Conservation (phyloP, 1,140 invertebrate species). For the Papilio glaucus region DNA sequence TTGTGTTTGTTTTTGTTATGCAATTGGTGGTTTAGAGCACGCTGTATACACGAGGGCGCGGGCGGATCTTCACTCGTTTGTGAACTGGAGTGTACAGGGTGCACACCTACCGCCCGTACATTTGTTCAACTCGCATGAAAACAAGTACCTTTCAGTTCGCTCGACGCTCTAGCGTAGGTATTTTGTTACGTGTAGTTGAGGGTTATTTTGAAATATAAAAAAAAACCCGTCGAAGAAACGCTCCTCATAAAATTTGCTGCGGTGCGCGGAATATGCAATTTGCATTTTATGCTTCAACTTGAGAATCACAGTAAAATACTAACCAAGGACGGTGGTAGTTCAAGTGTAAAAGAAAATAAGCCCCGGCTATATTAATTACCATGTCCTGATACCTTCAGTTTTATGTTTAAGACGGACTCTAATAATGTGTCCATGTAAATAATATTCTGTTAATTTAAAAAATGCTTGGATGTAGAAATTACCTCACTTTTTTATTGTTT, state of each 20-base stretch:
- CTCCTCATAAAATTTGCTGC: constrained; percentile 46
- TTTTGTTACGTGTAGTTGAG: constrained; percentile 31
- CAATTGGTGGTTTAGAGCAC: constrained; percentile 75
- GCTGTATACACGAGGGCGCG: constrained; percentile 55
- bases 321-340: neutral
- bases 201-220: constrained; percentile 36
- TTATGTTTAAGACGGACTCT: no score
- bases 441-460: no score
- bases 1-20: constrained; percentile 78
- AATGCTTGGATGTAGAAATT: no score
- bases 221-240: constrained; percentile 32
- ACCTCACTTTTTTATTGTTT: no score
- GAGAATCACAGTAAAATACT: constrained; percentile 45
- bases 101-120: constrained; percentile 44
- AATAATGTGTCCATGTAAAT: no score
- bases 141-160: constrained; percentile 36
- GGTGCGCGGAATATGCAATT: constrained; percentile 54
- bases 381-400: neutral
- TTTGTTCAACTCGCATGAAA: constrained; percentile 45
- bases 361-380: neutral
- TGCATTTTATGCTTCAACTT: constrained; percentile 60
- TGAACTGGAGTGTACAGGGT: constrained; percentile 60
- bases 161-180: constrained; percentile 11
- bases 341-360: constrained; percentile 20
- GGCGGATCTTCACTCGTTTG: constrained; percentile 65